Base-by-base conservation (phyloP, 2,888 invertebrate genomes). In the Drosophila diplacantha region DNA sequence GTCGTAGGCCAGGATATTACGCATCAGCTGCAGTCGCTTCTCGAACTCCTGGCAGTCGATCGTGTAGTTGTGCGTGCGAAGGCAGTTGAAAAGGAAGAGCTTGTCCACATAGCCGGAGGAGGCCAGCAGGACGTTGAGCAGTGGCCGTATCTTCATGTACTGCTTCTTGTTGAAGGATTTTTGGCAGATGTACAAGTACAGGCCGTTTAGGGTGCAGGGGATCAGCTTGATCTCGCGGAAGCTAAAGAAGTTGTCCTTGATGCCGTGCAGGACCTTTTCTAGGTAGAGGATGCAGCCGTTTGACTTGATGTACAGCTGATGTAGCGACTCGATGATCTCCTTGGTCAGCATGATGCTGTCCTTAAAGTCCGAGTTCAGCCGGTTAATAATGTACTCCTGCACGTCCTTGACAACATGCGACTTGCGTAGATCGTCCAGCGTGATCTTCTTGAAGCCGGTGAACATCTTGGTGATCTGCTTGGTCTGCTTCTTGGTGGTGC, bases 151-250 rank as follows among this genome's bases (percentile, higher is more conserved):
- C 90, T 96, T 96, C 64, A 93, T 92, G 85, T 97, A 97, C 85
- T 96, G 93, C 86, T 96, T 92, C 61, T 95, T 92, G 70, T 95
- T 95, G 86, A 98, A 97, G 26, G 98, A 90, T 50, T 97, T 91
- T 87, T 98, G 97, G 79, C 97, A 97, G 69, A 98, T 90, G 95
- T 98, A 98, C 72, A 98, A 90, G 85, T 97, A 98, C 20, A 98
- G 90, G 0, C 98, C 98, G 86, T 98, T 98, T 24, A 98, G 89
- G 0, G 98, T 98, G 8, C 97, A 96, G 0, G 98, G 98, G 51
- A 98, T 98, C 84, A 98, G 95, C 24, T 95, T 91, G 22, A 98
- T 96, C 85, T 97, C 96, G 0, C 97, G 91, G 32, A 98, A 89
- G 9, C 96, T 95, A 73, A 98, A 96, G 85, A 96, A 97, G 56